These are phyloP conservation scores for Sphaeridia pumilis DNA, from an alignment of 2,888 invertebrate species.

Conservation along the genomic window DNA sequence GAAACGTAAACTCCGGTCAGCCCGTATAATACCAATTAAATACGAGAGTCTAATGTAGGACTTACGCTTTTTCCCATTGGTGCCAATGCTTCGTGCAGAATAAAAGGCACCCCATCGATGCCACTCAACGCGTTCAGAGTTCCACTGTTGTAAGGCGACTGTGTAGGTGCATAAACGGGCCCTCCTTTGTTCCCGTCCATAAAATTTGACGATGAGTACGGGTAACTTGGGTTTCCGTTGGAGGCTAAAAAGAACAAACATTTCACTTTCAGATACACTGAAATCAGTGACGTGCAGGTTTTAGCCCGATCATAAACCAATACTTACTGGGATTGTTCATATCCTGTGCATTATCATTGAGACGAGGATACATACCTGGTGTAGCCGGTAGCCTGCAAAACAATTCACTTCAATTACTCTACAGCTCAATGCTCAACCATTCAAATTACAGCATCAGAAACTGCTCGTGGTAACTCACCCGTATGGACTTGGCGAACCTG, in stretches of 20 bases:
- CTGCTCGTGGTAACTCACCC: conserved; percentile 15
- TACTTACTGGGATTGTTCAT: too few species aligned
- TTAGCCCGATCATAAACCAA: too few species aligned
- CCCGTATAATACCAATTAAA: too few species aligned
- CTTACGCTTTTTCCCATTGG: background rate
- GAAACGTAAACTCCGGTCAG: too few species aligned
- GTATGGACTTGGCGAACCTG: conserved; percentile 27
- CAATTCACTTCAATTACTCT: too few species aligned
- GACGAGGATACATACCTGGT: conserved; percentile 26
- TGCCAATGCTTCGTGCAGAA: conserved; percentile 47
- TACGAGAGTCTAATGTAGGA: too few species aligned
- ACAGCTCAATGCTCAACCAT: too few species aligned
- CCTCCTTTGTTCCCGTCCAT: background rate
- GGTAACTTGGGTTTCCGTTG: conserved; percentile 15
- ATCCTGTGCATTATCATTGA: background rate
- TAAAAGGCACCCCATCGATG: conserved; percentile 74
- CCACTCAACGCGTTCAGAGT: conserved; percentile 43
- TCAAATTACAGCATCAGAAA: too few species aligned
- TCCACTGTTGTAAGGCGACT: conserved; percentile 9
- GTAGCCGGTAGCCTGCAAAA: too few species aligned
- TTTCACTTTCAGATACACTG: too few species aligned
- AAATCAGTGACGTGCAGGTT: too few species aligned
- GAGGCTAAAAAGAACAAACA: conserved; percentile 3
- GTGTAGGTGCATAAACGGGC: background rate
- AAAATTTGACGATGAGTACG: too few species aligned